phyloP scores from a whole-genome alignment of 2,888 invertebrate genomes.

The Mayetiola destructor region DNA sequence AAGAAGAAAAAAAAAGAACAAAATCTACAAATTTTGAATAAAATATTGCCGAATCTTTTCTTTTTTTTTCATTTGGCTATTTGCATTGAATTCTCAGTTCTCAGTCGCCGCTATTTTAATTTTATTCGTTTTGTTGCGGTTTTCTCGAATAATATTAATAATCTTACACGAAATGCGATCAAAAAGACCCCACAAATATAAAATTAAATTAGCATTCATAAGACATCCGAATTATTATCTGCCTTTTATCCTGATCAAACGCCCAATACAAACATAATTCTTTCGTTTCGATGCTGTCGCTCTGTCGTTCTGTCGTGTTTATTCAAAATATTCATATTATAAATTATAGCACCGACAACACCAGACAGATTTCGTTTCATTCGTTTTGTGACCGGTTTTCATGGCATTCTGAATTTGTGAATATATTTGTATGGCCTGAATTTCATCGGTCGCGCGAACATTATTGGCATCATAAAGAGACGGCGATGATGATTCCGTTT shows the following conservation, averaged over 20 bases:
- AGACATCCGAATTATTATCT: conserved; percentile 9
- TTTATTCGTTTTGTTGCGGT: background rate
- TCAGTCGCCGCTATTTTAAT: background rate
- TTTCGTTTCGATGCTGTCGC: background rate
- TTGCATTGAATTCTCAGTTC: too few relatives aligned
- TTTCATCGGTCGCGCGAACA: conserved; percentile 1
- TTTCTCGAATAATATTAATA: background rate
- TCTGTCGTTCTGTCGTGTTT: background rate
- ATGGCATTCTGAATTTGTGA: background rate
- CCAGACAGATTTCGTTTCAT: background rate
- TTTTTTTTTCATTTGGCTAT: too few relatives aligned
- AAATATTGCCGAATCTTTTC: too few relatives aligned
- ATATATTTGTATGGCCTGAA: background rate
- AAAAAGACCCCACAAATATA: conserved; percentile 10
- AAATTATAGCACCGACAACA: conserved; percentile 7
- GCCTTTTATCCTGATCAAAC: conserved; percentile 8
- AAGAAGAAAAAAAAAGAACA: too few relatives aligned
- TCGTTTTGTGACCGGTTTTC: background rate
- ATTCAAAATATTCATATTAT: background rate
- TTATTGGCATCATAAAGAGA: background rate
- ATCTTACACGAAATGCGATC: background rate
- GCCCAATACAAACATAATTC: too few relatives aligned
- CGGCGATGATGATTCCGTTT: background rate
- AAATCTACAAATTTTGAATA: too few relatives aligned
- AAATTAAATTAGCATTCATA: conserved; percentile 12